A percentile compares a stretch with the other conserved stretches of the same genome.
Evolutionary conservation across 2,888 invertebrate species (phyloP).

Genomic region (Drosophila meridiana): DNA sequence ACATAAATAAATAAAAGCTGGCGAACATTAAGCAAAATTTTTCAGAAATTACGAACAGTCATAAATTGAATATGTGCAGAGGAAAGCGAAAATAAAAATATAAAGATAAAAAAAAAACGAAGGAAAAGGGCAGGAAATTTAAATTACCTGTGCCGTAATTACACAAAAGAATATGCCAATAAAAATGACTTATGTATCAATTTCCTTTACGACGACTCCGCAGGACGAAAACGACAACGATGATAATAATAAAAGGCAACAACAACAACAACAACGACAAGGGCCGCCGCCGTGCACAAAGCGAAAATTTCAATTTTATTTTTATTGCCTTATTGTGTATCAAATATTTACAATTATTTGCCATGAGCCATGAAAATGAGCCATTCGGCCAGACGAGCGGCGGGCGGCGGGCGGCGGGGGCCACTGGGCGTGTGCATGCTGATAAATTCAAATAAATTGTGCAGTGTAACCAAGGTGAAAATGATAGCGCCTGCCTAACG

Average conservation of each 20-base stretch:
- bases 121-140: constrained; percentile 62
- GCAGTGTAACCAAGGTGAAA: constrained; percentile 83
- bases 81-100: constrained; percentile 1
- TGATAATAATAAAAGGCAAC: constrained; percentile 73
- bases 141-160: constrained; percentile 79
- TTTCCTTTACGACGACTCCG: constrained; percentile 74
- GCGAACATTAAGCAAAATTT: constrained; percentile 24
- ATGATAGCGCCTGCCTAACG: constrained; percentile 59
- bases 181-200: constrained; percentile 83
- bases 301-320: constrained; percentile 83
- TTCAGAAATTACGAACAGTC: constrained; percentile 13
- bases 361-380: constrained; percentile 75
- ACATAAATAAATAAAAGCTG: constrained; percentile 8
- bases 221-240: constrained; percentile 59
- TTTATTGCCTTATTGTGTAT: constrained; percentile 83
- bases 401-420: not conserved
- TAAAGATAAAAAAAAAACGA: constrained; percentile 2
- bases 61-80: constrained; percentile 22
- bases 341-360: constrained; percentile 84
- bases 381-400: constrained; percentile 50
- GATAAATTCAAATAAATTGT: constrained; percentile 82
- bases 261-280: constrained; percentile 26
- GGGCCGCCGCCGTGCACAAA: constrained; percentile 45
- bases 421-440: constrained; percentile 46
- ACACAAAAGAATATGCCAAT: constrained; percentile 81